These are phyloP conservation scores for Drosophila arawakana DNA, from an alignment of 1,140 invertebrate species.

Conservation along the genomic window DNA sequence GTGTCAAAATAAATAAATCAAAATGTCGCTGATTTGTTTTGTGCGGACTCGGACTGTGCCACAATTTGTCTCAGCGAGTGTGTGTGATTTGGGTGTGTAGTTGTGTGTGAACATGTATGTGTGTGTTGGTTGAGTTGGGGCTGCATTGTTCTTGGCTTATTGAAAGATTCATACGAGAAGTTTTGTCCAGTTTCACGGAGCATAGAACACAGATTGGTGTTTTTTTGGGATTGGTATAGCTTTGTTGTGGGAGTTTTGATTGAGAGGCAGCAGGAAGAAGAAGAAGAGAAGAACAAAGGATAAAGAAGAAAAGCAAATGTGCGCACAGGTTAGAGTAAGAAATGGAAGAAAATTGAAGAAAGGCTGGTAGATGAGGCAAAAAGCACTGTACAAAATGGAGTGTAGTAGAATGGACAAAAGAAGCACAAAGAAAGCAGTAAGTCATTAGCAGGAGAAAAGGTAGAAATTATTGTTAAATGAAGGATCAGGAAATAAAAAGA, in stretches of 20 bases:
- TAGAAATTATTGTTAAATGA: no score
- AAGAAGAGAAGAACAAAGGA: not conserved
- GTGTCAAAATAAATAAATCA: slow-evolving; percentile 77
- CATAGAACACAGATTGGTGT: not conserved
- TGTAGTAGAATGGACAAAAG: no score
- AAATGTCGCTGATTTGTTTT: slow-evolving; percentile 67
- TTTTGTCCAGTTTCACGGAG: slow-evolving; percentile 23
- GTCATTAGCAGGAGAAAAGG: no score
- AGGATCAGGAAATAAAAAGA: no score
- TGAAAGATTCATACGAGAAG: slow-evolving; percentile 26
- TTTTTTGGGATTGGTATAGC: not conserved
- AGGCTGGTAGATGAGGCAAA: no score
- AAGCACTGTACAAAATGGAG: no score
- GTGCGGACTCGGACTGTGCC: slow-evolving; percentile 14
- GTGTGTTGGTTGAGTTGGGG: not conserved
- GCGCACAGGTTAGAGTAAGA: no score
- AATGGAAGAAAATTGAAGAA: no score
- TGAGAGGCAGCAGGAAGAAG: not conserved
- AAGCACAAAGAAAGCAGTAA: no score
- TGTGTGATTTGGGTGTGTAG: slow-evolving; percentile 4
- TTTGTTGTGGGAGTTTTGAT: not conserved
- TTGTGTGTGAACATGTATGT: slow-evolving; percentile 4
- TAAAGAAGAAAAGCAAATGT: no score
- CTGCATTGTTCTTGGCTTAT: slow-evolving; percentile 62
- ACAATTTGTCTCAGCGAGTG: slow-evolving; percentile 25